Conservation (phyloP, 2,888 invertebrate species). For the Ochropacha duplaris region DNA sequence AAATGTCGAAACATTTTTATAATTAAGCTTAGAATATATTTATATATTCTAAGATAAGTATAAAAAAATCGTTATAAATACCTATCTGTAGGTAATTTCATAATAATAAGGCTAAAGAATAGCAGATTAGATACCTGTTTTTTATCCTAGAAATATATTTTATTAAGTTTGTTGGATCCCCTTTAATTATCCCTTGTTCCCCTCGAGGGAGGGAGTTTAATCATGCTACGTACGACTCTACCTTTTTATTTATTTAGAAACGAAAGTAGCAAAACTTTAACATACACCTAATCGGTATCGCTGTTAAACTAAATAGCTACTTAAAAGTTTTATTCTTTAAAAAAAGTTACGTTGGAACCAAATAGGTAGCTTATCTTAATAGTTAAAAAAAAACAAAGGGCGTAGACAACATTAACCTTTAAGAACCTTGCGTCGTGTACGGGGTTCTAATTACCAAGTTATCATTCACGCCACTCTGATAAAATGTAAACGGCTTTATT, state of each 20-base stretch:
- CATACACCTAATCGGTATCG: neutral
- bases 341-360: neutral
- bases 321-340: neutral
- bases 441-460: slow-evolving; percentile 24
- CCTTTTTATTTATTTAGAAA: too few species aligned
- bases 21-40: too few species aligned
- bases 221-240: too few species aligned
- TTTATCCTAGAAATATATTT: too few species aligned
- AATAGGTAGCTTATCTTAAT: slow-evolving; percentile 13
- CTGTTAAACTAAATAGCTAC: neutral
- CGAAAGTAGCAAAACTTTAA: neutral
- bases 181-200: too few species aligned
- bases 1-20: too few species aligned
- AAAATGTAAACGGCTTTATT: slow-evolving; percentile 1
- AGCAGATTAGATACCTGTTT: neutral
- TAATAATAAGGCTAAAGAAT: too few species aligned
- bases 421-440: slow-evolving; percentile 11
- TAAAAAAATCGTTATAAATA: too few species aligned
- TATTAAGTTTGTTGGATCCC: too few species aligned
- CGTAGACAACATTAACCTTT: slow-evolving; percentile 42
- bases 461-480: slow-evolving; percentile 25
- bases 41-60: too few species aligned
- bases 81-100: too few species aligned
- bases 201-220: too few species aligned
- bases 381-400: slow-evolving; percentile 18